Percentiles rank a stretch among this genome's conserved stretches.
Evolutionary conservation across 2,888 invertebrate species (phyloP).

Genomic region (Allacma fusca): DNA sequence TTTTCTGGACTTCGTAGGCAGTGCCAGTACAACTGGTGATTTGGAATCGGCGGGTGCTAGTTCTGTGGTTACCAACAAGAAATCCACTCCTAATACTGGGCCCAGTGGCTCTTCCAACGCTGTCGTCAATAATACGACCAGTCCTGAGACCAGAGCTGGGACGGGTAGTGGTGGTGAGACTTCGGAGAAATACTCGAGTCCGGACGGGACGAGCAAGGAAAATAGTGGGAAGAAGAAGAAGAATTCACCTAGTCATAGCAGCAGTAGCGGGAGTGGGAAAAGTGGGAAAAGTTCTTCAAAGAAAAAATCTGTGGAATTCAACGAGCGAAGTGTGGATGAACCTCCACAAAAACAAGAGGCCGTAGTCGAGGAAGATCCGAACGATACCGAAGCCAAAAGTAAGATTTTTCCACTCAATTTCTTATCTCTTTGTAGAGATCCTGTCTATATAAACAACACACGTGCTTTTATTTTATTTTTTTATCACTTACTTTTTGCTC

Average conservation of each 20-base stretch:
- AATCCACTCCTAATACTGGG: neutral
- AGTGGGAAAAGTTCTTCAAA: constrained; percentile 31
- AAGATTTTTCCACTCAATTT: too few relatives aligned
- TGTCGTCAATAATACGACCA: neutral
- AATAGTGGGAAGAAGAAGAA: constrained; percentile 24
- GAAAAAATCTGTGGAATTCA: constrained; percentile 36
- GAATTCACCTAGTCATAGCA: constrained; percentile 33
- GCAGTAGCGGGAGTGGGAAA: neutral
- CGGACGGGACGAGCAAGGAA: neutral
- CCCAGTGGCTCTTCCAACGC: constrained; percentile 19
- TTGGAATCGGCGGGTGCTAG: constrained; percentile 37
- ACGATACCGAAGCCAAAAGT: constrained; percentile 24
- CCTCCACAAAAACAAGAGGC: neutral
- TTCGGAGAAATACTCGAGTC: neutral
- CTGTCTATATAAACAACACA: too few relatives aligned
- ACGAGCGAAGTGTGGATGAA: constrained; percentile 39
- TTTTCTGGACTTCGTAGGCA: constrained; percentile 10
- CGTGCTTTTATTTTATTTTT: too few relatives aligned
- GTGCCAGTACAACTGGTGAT: constrained; percentile 39
- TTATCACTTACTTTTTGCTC: too few relatives aligned
- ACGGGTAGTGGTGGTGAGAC: neutral
- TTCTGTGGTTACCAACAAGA: constrained; percentile 24
- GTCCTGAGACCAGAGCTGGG: neutral
- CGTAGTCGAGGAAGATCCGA: neutral
- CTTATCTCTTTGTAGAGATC: too few relatives aligned